Evolutionary conservation across 2,113 vertebrate genomes (phyloP).

Genomic region (Gambusia affinis): DNA sequence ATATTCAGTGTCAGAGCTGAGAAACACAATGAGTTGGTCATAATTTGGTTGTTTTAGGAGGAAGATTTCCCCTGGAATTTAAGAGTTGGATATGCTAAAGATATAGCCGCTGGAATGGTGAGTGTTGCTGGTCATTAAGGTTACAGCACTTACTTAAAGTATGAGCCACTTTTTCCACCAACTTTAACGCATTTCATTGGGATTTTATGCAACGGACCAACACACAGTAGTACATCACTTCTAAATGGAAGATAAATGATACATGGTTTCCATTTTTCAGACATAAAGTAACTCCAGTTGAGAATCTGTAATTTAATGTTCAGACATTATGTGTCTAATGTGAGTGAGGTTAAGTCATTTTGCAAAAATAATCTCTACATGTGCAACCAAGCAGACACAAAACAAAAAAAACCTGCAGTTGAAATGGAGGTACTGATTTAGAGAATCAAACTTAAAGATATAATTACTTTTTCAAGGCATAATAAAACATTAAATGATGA

Average conservation of each 20-base stretch:
- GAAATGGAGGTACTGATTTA: no score
- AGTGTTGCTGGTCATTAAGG: slow-evolving; percentile 4
- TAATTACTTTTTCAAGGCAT: neutral
- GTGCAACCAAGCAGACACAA: no score
- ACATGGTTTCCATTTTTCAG: neutral
- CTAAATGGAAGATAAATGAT: neutral
- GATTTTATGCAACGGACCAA: neutral
- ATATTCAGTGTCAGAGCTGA: neutral
- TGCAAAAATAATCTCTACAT: no score
- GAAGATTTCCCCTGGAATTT: slow-evolving; percentile 89
- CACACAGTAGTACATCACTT: neutral
- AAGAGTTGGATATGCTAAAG: slow-evolving; percentile 93
- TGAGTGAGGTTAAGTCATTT: no score
- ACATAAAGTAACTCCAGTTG: no score
- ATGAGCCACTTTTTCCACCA: neutral
- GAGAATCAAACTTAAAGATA: neutral
- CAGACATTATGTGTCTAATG: no score
- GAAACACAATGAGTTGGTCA: neutral
- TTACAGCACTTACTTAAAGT: neutral
- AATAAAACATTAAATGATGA: neutral
- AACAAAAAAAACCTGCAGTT: no score
- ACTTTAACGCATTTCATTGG: no score
- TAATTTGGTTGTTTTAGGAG: slow-evolving; percentile 75
- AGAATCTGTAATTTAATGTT: no score
- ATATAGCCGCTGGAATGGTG: slow-evolving; percentile 95